Evolutionary conservation across 2,797 vertebrate species (phyloP), one percentile per base, ranked within the genome.

Genomic region (Macropodus opercularis): DNA sequence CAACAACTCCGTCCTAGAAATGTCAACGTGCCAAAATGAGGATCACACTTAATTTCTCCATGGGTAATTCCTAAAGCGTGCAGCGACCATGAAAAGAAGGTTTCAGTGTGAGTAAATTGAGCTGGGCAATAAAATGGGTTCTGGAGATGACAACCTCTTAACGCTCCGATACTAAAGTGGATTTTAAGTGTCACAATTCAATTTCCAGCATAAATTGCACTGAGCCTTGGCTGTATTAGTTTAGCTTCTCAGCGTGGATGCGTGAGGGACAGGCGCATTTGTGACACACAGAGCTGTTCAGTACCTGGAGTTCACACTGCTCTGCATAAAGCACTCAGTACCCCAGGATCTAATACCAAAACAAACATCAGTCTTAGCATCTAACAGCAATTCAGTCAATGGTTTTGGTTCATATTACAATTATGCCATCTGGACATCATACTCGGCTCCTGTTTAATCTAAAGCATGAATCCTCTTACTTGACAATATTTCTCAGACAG

Each of bases 1-100:
- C 70, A 87, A 79, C 56, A 79, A 53, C 49, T 72, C 63, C 36
- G 66, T 63, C 80, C 79, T 22, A 79, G 76, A 87, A 85, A 81
- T 72, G 77, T 83, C 84, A 86, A 35, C 6, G 40, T 73, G 75
- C 35, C 65, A 69, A 67, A 69, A 58, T 72, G 56, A 80, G 43
- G 57, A 73, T 79, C 50, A 41, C 36, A 63, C 60, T 46, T 74
- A 12, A 76, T 75, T 73, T 84, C 72, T 77, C n/a, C 2, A 75
- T 64, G 51, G 59, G 62, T 74, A 65, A 82, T 69, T 81, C 64
- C 57, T 68, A 31, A 81, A 75, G 48, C 61, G 46, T 60, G 42
- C 14, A 57, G 46, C 39, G 13, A 69, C 63, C 50, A 69, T 53
- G 41, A 74, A 68, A 76, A 75, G 31, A 44, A 59, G 63, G 53